Conservation (phyloP, 1,140 invertebrate genomes). For the Aleiodes sp. region DNA sequence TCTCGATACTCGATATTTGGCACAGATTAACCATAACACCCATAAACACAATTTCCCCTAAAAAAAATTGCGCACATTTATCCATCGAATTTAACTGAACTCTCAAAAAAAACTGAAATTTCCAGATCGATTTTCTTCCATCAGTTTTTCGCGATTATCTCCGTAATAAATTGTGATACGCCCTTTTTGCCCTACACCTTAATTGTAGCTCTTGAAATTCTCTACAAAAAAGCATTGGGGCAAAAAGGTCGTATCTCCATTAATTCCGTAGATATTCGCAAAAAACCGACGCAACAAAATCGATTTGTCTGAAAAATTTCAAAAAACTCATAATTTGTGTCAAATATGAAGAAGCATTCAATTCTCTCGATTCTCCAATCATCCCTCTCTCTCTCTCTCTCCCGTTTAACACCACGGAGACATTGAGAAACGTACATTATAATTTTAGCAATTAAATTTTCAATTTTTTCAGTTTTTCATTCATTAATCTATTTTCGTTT, state of each 20-base stretch:
- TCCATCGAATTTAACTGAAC: no score
- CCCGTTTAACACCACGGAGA: conserved; percentile 31
- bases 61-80: background rate
- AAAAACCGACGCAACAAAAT: no score
- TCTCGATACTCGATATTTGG: conserved; percentile 53
- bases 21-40: conserved; percentile 55
- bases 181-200: no score
- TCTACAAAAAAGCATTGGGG: no score
- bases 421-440: conserved; percentile 36
- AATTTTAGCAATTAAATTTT: background rate
- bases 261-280: no score
- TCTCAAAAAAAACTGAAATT: no score
- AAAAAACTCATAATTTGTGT: conserved; percentile 41
- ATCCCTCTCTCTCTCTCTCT: conserved; percentile 33
- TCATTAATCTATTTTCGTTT: conserved; percentile 31
- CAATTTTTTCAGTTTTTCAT: background rate
- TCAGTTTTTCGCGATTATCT: no score
- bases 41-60: background rate
- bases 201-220: no score
- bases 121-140: no score
- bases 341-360: conserved; percentile 49
- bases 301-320: background rate
- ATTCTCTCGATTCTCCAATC: conserved; percentile 27
- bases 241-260: no score
- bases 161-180: no score